A percentile compares a stretch with the other conserved stretches of the same genome.
These are phyloP conservation scores for Gracilinanus agilis DNA, from an alignment of 2,113 vertebrate species.

Conservation along the genomic window DNA sequence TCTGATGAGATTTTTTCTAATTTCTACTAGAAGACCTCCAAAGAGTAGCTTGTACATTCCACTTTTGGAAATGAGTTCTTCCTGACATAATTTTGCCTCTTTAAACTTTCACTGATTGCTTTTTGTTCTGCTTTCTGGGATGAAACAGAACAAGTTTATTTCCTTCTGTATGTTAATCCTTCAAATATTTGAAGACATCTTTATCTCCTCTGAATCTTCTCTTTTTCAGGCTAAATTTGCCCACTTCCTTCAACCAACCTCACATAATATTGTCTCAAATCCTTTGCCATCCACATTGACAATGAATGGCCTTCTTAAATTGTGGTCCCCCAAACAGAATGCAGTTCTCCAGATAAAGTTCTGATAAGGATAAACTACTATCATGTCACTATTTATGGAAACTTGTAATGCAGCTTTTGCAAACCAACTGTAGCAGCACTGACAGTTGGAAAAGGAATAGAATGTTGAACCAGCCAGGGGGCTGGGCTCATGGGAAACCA, in stretches of 20 bases:
- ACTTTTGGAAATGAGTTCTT: not conserved
- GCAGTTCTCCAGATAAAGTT: not conserved
- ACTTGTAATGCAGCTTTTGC: too few species aligned
- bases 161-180: not conserved
- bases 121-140: not conserved
- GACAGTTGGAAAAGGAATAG: too few species aligned
- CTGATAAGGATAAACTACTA: not conserved
- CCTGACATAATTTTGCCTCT: not conserved
- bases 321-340: not conserved
- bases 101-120: not conserved
- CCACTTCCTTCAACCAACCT: not conserved
- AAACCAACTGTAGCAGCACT: too few species aligned
- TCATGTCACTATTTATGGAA: not conserved
- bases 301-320: not conserved
- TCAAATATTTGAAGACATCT: not conserved
- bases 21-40: not conserved
- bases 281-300: not conserved
- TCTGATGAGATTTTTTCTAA: not conserved
- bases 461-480: too few species aligned
- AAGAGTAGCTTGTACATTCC: not conserved
- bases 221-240: not conserved
- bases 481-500: too few species aligned
- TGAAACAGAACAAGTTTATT: not conserved
- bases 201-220: not conserved
- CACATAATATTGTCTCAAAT: not conserved